Evolutionary conservation across 2,888 invertebrate genomes (phyloP), one percentile per base, ranked within the genome.

Genomic region (Cecidostiba fungosa): DNA sequence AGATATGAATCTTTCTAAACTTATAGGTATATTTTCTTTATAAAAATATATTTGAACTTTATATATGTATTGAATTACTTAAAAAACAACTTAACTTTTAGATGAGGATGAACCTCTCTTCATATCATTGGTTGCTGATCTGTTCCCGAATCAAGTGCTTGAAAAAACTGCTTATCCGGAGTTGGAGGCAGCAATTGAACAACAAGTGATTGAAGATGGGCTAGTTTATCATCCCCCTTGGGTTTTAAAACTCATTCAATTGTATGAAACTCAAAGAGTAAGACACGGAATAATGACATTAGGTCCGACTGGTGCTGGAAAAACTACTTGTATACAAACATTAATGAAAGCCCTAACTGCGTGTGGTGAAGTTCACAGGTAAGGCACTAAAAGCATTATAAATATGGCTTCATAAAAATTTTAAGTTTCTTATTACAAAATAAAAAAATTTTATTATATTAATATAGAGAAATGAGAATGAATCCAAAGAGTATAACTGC

Each of bases 51-150:
- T 0, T 6, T 26, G n/a, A 19, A 14, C 26, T 14, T 29, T 19
- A 50, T 5, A 19, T 73, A 3, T 72, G 14, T 19, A 29, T 16
- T 47, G 6, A 43, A 8, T 59, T 26, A 29, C 10, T 66, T 14
- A 0, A 26, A 26, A 12, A 66, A 62, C 1, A 66, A 66, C 14
- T 66, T n/a, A 50, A 73, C 83, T 92, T 92, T 86, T 93, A 93
- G 99, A 99, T 91, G 99, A 99, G 93, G 99, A 99, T 92, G 99
- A 99, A 91, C 99, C 99, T 0, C 95, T 99, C n/a, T 99, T 99
- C 92, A 97, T 98, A 94, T 99, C 99, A 0, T 94, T 99, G 94
- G 98, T 99, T 36, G 97, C 98, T 50, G 99, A 99, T 94, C 94
- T 99, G 90, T 99, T 99, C 94, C 99, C 99, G 0, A 99, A 98